These are phyloP conservation scores for Dichetophora obliterata DNA, from an alignment of 2,888 invertebrate genomes.

Conservation along the genomic window DNA sequence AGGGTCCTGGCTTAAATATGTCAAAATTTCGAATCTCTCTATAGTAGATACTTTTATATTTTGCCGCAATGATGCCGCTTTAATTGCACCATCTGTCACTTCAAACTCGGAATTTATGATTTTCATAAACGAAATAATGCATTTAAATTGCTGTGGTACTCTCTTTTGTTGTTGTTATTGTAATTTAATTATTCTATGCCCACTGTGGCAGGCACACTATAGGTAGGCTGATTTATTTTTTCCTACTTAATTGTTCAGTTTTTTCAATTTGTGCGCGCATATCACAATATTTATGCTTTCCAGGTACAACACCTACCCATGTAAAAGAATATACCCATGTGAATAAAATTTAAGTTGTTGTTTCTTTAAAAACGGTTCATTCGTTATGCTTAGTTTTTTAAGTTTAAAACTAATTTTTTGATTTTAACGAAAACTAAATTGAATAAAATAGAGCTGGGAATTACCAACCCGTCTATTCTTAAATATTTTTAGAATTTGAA, in stretches of 20 bases:
- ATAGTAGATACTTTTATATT: not conserved
- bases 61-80: conserved; percentile 59
- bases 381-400: no score
- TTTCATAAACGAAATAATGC: not conserved
- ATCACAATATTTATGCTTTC: not conserved
- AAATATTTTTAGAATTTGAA: no score
- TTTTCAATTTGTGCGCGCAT: not conserved
- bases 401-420: no score
- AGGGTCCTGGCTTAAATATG: conserved; percentile 22
- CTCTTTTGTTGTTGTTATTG: not conserved
- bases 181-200: not conserved
- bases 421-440: no score
- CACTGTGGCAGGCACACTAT: not conserved
- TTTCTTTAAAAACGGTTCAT: no score
- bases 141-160: not conserved
- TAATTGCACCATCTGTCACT: conserved; percentile 69
- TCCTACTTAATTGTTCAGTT: not conserved
- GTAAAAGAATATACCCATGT: no score
- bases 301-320: no score
- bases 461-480: no score
- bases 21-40: not conserved
- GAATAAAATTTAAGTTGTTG: no score
- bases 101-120: conserved; percentile 59
- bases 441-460: no score
- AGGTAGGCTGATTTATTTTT: not conserved